Base-by-base conservation (phyloP, 2,888 invertebrate genomes). In the Acanthopleura granulata region DNA sequence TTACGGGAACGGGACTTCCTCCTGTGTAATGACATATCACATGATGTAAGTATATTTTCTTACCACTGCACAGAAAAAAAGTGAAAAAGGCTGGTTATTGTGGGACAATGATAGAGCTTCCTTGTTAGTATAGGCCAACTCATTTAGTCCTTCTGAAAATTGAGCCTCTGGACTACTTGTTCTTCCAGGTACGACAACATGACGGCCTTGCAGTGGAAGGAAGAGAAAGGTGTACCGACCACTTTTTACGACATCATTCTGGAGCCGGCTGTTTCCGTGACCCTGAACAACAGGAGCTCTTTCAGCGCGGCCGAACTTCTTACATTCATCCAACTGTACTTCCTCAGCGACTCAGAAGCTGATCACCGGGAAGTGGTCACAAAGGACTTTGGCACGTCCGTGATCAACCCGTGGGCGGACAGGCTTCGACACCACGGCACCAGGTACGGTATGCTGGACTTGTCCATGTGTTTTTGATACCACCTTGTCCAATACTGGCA, bases 251-350 rank as follows among this genome's bases (percentile, higher is more conserved):
- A 77, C 29, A 77, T 77, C 29, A 66, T 77, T 6, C 25, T 77
- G 62, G 61, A 75, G 12, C 77, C 77, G 27, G 72, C 75, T 14
- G 27, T 77, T 16, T 75, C 77, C n/a, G 77, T 75, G 27, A 75
- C 72, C 16, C 40, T 75, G 61, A 77, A 77, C 49, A 73, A 77
- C 62, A 72, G 30, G 11, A 70, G 69, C 29, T 40, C 29, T 6
- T 72, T 75, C 57, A 77, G 77, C 61, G 77, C 77, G 14, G 77
- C 77, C 50, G 77, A 77, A 66, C 72, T 77, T 66, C 49, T 77
- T 18, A 57, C 73, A n/a, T 76, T 61, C 72, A 72, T 75, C 18
- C 75, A 77, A 69, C 62, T 77, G 22, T 77, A 77, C 62, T 77
- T 75, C 70, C 61, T 77, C 49, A 72, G 75, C 16, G 73, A 75